A percentile compares a stretch with the other conserved stretches of the same genome.
phyloP scores from a whole-genome alignment of 2,797 vertebrate genomes.

The Crocodylus rhombifer region DNA sequence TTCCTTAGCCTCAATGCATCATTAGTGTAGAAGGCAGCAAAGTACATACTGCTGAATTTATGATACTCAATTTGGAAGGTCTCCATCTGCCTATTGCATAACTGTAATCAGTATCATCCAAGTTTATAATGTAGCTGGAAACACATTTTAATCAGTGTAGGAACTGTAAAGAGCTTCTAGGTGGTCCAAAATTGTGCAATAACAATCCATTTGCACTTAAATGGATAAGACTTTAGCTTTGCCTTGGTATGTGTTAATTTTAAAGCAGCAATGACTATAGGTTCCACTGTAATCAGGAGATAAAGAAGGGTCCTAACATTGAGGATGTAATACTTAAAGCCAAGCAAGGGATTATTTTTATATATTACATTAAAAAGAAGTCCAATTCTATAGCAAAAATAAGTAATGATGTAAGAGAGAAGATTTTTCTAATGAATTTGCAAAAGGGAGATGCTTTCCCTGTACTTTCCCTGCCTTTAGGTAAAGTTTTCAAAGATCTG shows the following conservation, averaged over 20 bases:
- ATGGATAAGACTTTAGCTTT: neutral
- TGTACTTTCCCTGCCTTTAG: neutral
- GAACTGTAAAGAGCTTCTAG: constrained; percentile 36
- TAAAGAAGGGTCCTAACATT: neutral
- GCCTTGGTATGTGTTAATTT: neutral
- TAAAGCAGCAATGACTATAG: neutral
- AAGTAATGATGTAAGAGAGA: neutral
- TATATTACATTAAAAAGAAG: neutral
- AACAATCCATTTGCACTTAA: constrained; percentile 17
- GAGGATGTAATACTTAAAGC: neutral
- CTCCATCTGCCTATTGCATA: constrained; percentile 22
- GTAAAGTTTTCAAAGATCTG: neutral
- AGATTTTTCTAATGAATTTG: neutral
- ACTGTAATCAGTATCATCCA: neutral
- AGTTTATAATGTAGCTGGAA: neutral
- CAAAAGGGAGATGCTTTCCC: too few species aligned
- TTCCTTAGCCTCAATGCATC: neutral
- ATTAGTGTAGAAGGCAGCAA: neutral
- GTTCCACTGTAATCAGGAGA: neutral
- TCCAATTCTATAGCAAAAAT: neutral
- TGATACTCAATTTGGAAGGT: constrained; percentile 19
- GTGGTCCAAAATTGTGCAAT: neutral
- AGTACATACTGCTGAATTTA: neutral
- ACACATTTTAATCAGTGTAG: neutral
- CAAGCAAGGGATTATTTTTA: neutral